phyloP scores from a whole-genome alignment of 1,140 invertebrate species.

The Diabrotica undecimpunctata region DNA sequence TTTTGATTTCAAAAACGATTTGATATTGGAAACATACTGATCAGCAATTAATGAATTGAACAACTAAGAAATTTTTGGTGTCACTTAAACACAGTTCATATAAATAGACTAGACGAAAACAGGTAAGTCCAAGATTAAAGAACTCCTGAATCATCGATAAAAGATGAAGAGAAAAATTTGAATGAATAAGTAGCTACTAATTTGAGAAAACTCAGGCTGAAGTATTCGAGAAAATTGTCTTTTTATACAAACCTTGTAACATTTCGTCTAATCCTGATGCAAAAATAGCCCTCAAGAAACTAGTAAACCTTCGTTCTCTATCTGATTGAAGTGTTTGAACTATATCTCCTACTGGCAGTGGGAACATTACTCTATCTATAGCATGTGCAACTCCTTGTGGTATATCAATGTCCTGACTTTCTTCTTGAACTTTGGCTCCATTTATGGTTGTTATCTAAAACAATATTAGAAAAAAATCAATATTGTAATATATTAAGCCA shows the following conservation, averaged over 20 bases:
- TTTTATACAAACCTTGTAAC: slow-evolving; percentile 56
- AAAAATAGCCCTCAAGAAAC: slow-evolving; percentile 71
- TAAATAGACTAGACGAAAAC: too few species aligned
- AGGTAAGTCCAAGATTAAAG: too few species aligned
- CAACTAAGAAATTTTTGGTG: too few species aligned
- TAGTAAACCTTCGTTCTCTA: slow-evolving; percentile 72
- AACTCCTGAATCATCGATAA: too few species aligned
- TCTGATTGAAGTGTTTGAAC: slow-evolving; percentile 78
- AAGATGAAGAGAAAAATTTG: too few species aligned
- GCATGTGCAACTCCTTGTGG: slow-evolving; percentile 82
- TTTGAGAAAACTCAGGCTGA: too few species aligned
- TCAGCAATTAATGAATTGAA: too few species aligned
- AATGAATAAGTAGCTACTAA: too few species aligned
- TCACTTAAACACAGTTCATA: too few species aligned
- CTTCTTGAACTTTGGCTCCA: slow-evolving; percentile 71
- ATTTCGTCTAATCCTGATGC: slow-evolving; percentile 70
- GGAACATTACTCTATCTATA: slow-evolving; percentile 83
- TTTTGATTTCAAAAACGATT: too few species aligned
- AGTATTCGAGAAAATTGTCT: slow-evolving; percentile 8
- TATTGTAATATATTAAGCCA: neutral
- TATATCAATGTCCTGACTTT: slow-evolving; percentile 77
- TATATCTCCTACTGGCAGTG: slow-evolving; percentile 76
- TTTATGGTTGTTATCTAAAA: slow-evolving; percentile 75
- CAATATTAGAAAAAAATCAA: neutral
- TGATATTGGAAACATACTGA: too few species aligned